Conservation (phyloP, 2,113 vertebrate genomes). For the Macquaria australasica region DNA sequence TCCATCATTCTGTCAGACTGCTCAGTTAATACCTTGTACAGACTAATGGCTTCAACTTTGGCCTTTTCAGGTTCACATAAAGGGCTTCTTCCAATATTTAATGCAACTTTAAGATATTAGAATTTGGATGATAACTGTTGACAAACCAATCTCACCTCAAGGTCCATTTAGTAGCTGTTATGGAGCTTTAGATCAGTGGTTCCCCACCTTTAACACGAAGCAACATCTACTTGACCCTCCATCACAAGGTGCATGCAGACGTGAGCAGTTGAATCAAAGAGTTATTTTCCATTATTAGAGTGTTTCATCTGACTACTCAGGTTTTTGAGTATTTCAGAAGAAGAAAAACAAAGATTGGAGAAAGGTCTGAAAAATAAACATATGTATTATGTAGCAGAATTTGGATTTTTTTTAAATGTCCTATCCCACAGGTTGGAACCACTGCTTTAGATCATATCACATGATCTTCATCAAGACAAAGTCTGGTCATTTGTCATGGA, state of each 20-base stretch:
- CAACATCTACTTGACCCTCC: background rate
- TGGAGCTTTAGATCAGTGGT: background rate
- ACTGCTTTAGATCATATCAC: background rate
- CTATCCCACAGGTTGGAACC: background rate
- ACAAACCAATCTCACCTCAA: background rate
- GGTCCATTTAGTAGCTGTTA: background rate
- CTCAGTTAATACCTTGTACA: constrained; percentile 3
- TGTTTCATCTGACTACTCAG: background rate
- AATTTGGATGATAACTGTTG: background rate
- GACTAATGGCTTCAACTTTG: background rate
- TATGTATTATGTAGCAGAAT: background rate
- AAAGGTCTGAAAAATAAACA: background rate
- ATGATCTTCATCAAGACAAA: no score
- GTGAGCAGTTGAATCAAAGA: background rate
- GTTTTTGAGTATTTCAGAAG: no score
- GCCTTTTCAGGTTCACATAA: background rate
- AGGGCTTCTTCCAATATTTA: background rate
- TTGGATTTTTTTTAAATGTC: background rate
- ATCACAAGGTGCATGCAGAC: background rate
- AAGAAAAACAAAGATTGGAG: background rate
- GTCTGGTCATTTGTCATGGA: no score
- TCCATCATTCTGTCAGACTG: constrained; percentile 18
- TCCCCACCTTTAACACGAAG: background rate
- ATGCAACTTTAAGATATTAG: background rate
- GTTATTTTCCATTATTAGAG: background rate